These are phyloP conservation scores for Phaedon cochleariae DNA, from an alignment of 2,888 invertebrate genomes.

Conservation along the genomic window DNA sequence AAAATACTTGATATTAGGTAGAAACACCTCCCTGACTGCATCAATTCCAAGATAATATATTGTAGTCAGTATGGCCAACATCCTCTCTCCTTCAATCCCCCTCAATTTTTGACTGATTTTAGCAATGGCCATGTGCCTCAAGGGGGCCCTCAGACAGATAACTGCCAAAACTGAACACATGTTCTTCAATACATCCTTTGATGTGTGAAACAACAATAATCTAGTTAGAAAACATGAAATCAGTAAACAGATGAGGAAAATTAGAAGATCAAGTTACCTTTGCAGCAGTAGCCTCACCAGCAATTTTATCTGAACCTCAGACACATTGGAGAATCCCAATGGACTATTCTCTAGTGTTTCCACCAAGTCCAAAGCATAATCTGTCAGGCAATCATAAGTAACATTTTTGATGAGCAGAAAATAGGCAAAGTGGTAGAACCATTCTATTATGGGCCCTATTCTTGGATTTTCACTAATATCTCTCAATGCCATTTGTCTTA, in stretches of 20 bases:
- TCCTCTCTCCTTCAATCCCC: slow-evolving; percentile 43
- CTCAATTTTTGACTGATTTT: slow-evolving; percentile 54
- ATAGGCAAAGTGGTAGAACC: slow-evolving; percentile 69
- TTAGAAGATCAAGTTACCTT: too few relatives aligned
- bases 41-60: slow-evolving; percentile 55
- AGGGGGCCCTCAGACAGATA: slow-evolving; percentile 51
- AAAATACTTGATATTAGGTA: slow-evolving; percentile 52
- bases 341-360: slow-evolving; percentile 69
- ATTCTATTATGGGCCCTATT: slow-evolving; percentile 69
- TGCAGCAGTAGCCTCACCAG: slow-evolving; percentile 55
- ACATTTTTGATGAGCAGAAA: slow-evolving; percentile 68
- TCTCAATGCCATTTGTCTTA: slow-evolving; percentile 66
- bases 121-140: slow-evolving; percentile 51
- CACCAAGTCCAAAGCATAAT: slow-evolving; percentile 65
- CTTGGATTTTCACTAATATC: slow-evolving; percentile 67
- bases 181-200: slow-evolving; percentile 51
- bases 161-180: slow-evolving; percentile 55
- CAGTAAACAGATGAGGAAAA: too few relatives aligned
- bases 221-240: too few relatives aligned
- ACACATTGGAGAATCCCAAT: slow-evolving; percentile 66
- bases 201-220: slow-evolving; percentile 50
- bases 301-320: slow-evolving; percentile 64
- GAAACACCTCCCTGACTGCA: slow-evolving; percentile 50
- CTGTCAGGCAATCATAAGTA: slow-evolving; percentile 57
- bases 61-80: slow-evolving; percentile 51